Evolutionary conservation across 2,888 invertebrate species (phyloP), one percentile per base, ranked within the genome.

Genomic region (Tiliacea aurago): DNA sequence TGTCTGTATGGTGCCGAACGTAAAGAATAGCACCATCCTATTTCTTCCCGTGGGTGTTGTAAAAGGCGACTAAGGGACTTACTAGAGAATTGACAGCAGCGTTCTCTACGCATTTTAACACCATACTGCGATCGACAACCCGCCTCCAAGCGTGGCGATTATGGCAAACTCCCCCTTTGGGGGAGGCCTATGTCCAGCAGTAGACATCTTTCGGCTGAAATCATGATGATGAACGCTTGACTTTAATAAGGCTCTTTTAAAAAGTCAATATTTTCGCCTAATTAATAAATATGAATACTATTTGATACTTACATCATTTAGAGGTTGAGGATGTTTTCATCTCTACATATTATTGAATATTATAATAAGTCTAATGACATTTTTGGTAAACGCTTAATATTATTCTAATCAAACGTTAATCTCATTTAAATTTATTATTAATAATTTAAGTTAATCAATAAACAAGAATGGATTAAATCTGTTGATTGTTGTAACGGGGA

Each of bases 371-470:
- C 23, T 23, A 65, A 62, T 51, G 9, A 4, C 13, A 28, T 45
- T 20, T 65, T 58, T 20, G 15, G 6, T 13, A 47, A 51, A 65
- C 13, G 15, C 28, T 64, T 61, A 7, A 2, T 61, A 15, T 13
- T 56, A 73, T 56, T 49, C n/a, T 23, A 66, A 51, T 51, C 20
- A n/a, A n/a, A 37, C 37, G 43, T 10, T 51, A 51, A 75, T 74
- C 58, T 59, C 18, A 59, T 67, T 75, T n/a, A 67, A 4, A 59
- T 67, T 41, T 37, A n/a, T 51, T 23, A 75, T 51, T 59, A 67
- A 37, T 66, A 58, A 45, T 51, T 74, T 66, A 66, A 67, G 7
- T 18, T n/a, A 51, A 45, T 59, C 75, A n/a, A 67, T 75, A 51
- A 66, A 59, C 20, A 45, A 45, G n/a, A 51, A 74, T 59, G 3